phyloP scores from a whole-genome alignment of 2,113 vertebrate species.

The Propithecus coquereli region DNA sequence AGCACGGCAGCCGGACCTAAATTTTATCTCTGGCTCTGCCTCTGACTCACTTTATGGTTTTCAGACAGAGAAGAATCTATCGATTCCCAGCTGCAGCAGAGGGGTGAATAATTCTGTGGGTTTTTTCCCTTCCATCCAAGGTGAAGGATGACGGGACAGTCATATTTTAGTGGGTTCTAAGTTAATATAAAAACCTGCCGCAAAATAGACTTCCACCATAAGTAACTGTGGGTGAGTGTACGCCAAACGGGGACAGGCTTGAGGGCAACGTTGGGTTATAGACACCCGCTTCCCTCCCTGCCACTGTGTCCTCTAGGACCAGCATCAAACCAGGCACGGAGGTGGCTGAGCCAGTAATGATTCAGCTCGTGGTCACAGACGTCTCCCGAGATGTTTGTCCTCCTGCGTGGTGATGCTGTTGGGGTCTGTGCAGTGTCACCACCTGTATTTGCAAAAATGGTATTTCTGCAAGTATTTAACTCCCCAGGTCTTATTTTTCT shows the following conservation, averaged over 20 bases:
- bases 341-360: neutral
- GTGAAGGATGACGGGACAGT: neutral
- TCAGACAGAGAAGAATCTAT: neutral
- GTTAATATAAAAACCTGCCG: neutral
- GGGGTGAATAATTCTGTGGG: neutral
- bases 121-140: neutral
- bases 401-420: neutral
- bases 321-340: neutral
- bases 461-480: neutral
- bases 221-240: neutral
- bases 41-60: neutral
- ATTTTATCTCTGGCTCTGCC: neutral
- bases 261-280: neutral
- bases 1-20: neutral
- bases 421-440: neutral
- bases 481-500: conserved; percentile 81
- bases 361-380: neutral
- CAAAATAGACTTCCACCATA: neutral
- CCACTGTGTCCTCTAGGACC: neutral
- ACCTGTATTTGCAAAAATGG: neutral
- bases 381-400: too few species aligned
- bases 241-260: neutral
- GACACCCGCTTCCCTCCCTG: neutral
- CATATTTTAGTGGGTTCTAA: neutral
- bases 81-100: neutral